Percentiles rank a stretch among this genome's conserved stretches.
Conservation (phyloP, 1,140 invertebrate genomes). For the Halesus radiatus region DNA sequence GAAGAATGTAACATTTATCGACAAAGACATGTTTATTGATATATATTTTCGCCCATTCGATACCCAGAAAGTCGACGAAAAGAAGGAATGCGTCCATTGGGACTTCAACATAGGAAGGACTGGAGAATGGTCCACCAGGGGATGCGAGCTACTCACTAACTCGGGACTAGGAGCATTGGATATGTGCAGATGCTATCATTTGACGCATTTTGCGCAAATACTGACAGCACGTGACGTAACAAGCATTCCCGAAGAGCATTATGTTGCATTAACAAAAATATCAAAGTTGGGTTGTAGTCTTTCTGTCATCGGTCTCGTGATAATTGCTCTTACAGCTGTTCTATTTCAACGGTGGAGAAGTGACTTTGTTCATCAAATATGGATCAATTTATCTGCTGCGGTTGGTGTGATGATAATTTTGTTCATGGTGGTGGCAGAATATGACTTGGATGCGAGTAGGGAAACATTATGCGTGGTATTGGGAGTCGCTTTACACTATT, state of each 20-base stretch:
- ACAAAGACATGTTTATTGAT: conserved; percentile 64
- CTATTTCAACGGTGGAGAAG: too few species aligned
- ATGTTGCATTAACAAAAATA: conserved; percentile 62
- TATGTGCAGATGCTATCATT: conserved; percentile 67
- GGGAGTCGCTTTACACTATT: conserved; percentile 67
- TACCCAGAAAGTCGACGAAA: conserved; percentile 59
- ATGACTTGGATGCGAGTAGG: conserved; percentile 60
- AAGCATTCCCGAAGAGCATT: conserved; percentile 58
- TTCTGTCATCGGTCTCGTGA: conserved; percentile 67
- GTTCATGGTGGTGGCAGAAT: conserved; percentile 63
- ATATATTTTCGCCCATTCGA: conserved; percentile 62
- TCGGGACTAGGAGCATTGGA: conserved; percentile 60
- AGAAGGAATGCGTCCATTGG: conserved; percentile 67
- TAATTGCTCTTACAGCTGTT: conserved; percentile 60
- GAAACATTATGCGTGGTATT: conserved; percentile 62
- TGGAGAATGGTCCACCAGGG: conserved; percentile 65
- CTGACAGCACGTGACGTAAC: conserved; percentile 59
- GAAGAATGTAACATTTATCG: conserved; percentile 61
- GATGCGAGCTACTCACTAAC: conserved; percentile 59
- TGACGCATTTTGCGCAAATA: conserved; percentile 70
- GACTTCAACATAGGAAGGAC: conserved; percentile 61
- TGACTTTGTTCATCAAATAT: too few species aligned
- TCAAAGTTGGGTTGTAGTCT: conserved; percentile 65
- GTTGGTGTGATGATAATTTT: conserved; percentile 62
- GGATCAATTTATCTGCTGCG: conserved; percentile 66